Evolutionary conservation across 1,140 invertebrate species (phyloP).

Genomic region (Gyrodactylus salaris): DNA sequence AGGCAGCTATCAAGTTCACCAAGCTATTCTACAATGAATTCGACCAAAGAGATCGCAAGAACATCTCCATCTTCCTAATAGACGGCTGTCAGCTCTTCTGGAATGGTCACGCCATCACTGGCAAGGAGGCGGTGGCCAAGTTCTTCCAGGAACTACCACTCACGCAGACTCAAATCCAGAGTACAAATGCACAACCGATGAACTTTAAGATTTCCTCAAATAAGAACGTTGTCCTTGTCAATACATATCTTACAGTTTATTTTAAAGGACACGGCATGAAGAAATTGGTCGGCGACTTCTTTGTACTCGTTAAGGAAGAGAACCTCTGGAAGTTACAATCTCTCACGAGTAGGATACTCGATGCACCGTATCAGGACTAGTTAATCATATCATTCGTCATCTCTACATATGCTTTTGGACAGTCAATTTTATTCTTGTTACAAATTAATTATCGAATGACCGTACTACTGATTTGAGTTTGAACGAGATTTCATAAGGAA

Average conservation of each 20-base stretch:
- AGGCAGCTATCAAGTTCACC: not conserved
- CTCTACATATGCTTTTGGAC: not conserved
- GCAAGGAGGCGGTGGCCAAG: not conserved
- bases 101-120: not conserved
- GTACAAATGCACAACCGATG: not conserved
- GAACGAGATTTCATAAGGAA: too few relatives aligned
- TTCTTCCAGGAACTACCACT: not conserved
- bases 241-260: not conserved
- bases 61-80: not conserved
- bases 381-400: not conserved
- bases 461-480: too few relatives aligned
- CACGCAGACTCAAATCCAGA: not conserved
- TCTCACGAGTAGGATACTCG: not conserved
- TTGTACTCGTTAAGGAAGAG: not conserved
- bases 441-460: too few relatives aligned
- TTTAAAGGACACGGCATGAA: not conserved
- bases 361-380: not conserved
- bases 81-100: not conserved
- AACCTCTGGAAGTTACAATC: not conserved
- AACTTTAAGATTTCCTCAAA: not conserved
- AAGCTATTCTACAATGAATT: not conserved
- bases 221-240: not conserved
- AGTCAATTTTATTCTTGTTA: too few relatives aligned
- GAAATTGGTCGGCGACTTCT: not conserved
- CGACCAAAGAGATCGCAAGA: not conserved